phyloP scores from a whole-genome alignment of 2,113 vertebrate species.

The Cyprinodon variegatus region DNA sequence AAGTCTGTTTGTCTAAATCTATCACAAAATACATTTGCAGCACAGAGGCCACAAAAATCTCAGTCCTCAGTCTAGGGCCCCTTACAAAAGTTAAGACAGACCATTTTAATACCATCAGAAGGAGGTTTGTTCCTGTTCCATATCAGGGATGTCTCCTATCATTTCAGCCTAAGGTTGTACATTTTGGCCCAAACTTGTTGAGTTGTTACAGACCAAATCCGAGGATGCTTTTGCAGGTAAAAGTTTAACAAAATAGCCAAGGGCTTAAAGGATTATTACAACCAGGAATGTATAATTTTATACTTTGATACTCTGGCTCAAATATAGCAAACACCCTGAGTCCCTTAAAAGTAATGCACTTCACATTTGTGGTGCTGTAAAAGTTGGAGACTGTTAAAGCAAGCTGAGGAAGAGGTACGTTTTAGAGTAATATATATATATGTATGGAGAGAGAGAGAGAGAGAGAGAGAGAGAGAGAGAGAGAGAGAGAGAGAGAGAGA shows the following conservation, averaged over 20 bases:
- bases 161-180: conserved; percentile 4
- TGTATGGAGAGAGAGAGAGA: no score
- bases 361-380: not conserved
- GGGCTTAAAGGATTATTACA: not conserved
- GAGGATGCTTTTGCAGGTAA: not conserved
- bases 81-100: not conserved
- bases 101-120: not conserved
- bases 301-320: not conserved
- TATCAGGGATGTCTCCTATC: not conserved
- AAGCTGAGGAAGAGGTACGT: not conserved
- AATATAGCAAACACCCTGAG: not conserved
- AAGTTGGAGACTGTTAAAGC: not conserved
- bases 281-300: not conserved
- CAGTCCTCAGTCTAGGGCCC: not conserved
- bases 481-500: no score
- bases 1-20: not conserved
- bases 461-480: no score
- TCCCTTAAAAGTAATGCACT: not conserved
- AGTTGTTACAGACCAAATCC: not conserved
- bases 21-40: not conserved
- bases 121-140: not conserved
- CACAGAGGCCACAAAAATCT: not conserved
- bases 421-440: not conserved
- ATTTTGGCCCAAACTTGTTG: not conserved
- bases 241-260: not conserved